phyloP scores from a whole-genome alignment of 2,888 invertebrate genomes.

The Tridacna gigas region DNA sequence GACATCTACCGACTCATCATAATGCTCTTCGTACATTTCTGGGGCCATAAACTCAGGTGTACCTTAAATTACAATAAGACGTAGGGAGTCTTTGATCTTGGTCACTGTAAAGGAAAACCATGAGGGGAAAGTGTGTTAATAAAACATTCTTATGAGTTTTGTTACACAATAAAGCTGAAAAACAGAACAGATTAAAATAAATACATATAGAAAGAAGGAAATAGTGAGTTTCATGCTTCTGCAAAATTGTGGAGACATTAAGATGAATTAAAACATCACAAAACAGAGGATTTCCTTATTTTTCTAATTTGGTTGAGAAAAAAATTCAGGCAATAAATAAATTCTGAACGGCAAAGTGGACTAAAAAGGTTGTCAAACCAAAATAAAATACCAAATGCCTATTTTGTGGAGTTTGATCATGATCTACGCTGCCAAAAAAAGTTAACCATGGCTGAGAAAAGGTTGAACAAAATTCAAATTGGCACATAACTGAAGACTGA shows the following conservation, averaged over 20 bases:
- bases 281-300: not conserved
- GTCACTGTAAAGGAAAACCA: conserved; percentile 64
- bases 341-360: no score
- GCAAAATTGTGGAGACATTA: not conserved
- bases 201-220: not conserved
- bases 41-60: conserved; percentile 99
- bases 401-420: no score
- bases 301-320: no score
- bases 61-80: conserved; percentile 86
- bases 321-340: no score
- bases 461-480: no score
- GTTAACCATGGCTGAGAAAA: no score
- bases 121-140: conserved; percentile 52
- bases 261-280: not conserved
- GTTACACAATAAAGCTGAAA: not conserved
- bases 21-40: conserved; percentile 99
- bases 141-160: conserved; percentile 23
- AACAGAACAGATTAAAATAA: not conserved
- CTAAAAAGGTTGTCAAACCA: no score
- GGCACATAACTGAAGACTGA: no score
- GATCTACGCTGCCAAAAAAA: no score
- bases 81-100: conserved; percentile 62
- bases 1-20: conserved; percentile 99
- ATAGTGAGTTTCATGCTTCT: no score
- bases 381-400: no score